Evolutionary conservation across 2,797 vertebrate genomes (phyloP).

Genomic region (Anas georgica): DNA sequence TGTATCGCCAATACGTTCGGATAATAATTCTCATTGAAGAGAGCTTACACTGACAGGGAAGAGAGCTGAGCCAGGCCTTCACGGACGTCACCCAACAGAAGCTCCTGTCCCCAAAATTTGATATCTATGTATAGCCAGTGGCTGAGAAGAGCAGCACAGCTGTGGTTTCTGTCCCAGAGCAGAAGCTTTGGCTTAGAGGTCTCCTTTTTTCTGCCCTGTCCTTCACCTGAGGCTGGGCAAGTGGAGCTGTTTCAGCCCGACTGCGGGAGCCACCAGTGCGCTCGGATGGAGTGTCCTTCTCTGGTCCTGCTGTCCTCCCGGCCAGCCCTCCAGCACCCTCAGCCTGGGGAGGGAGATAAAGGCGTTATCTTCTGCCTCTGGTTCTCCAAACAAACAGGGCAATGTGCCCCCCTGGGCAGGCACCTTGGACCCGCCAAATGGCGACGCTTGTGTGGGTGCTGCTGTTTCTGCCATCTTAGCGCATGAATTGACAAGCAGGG

Average conservation of each 20-base stretch:
- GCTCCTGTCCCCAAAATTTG: not conserved
- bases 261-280: rapidly evolving
- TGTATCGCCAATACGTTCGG: rapidly evolving
- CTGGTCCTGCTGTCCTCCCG: not conserved
- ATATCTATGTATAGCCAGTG: rapidly evolving
- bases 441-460: constrained; percentile 69
- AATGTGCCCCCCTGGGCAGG: constrained; percentile 67
- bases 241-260: rapidly evolving
- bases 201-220: not conserved
- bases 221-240: not conserved
- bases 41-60: rapidly evolving
- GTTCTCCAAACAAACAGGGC: constrained; percentile 62
- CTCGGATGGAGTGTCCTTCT: not conserved
- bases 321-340: not conserved
- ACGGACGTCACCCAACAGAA: rapidly evolving
- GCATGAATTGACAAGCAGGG: constrained; percentile 83
- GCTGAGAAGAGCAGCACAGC: not conserved
- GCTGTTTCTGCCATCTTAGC: constrained; percentile 80
- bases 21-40: not conserved
- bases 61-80: not conserved
- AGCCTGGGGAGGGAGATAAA: not conserved
- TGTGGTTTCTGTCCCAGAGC: too few relatives aligned
- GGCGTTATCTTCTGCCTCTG: constrained; percentile 29
- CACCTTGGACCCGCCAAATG: constrained; percentile 73
- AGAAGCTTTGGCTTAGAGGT: not conserved